phyloP scores from a whole-genome alignment of 2,113 vertebrate species.

The Aepyceros melampus region DNA sequence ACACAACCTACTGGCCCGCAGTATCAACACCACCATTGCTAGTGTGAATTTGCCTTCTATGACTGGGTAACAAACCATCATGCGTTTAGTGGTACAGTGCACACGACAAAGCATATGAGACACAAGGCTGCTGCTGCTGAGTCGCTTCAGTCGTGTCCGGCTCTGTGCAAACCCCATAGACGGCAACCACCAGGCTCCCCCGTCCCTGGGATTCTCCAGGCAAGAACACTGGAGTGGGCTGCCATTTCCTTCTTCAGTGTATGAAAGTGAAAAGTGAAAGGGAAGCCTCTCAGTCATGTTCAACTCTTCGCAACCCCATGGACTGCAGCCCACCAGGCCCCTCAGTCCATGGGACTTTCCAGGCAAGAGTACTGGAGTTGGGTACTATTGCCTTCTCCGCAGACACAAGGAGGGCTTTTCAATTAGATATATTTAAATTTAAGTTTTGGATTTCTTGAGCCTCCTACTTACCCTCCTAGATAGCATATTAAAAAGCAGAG shows the following conservation, averaged over 20 bases:
- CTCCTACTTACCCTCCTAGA: not conserved
- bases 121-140: not conserved
- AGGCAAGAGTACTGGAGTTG: no score
- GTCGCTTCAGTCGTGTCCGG: no score
- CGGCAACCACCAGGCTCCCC: no score
- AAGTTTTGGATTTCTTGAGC: not conserved
- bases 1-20: not conserved
- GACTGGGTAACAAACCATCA: not conserved
- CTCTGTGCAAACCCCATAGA: no score
- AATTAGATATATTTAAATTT: not conserved
- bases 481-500: no score
- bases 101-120: not conserved
- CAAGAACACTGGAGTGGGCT: no score
- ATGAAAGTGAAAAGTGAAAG: no score
- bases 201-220: no score
- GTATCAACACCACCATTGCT: not conserved
- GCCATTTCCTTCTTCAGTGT: no score
- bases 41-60: not conserved
- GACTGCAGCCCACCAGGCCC: no score
- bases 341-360: no score
- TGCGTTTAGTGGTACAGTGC: no score
- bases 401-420: not conserved
- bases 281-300: accelerated
- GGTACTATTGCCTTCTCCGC: not conserved
- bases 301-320: accelerated